Evolutionary conservation across 2,797 vertebrate genomes (phyloP), one percentile per base, ranked within the genome.

Genomic region (Chiloscyllium punctatum): DNA sequence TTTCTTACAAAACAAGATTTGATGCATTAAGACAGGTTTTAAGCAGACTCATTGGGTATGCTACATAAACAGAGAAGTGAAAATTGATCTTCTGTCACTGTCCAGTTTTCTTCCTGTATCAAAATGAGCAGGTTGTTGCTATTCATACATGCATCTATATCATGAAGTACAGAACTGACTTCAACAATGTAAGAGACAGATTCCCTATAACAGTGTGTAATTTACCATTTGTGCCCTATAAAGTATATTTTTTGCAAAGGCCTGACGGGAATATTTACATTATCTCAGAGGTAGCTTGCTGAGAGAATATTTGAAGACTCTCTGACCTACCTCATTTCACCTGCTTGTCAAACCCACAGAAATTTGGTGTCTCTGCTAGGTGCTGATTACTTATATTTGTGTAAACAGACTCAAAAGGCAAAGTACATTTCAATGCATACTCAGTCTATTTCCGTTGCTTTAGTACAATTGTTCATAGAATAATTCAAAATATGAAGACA

Each of bases 61-160:
- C 74, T 72, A 95, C 74, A 57, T 77, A 51, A 57, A 74, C 71
- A 95, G 42, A 48, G 7, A 74, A 95, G 48, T 95, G 94, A 95
- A 74, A 95, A 95, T 77, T 95, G 94, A 95, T 95, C 94, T 74
- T 95, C 94, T 95, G 94, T 30, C 94, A 95, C 94, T 18, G 71
- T 16, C 69, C 48, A 77, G 42, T 77, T 77, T 77, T 30, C 48
- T 15, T 53, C 77, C 48, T 48, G 69, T 51, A 74, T 77, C 48
- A 94, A 94, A 94, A 48, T 94, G 72, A 94, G 21, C 92, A 57
- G 71, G 27, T 77, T 95, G 69, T 72, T 42, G 15, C 69, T 51
- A 72, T 94, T 74, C 68, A 94, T 72, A 30, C 69, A 74, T 16
- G 25, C 69, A 30, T 42, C 25, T 1, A 30, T 51, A 74, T 94